Conservation (phyloP, 2,888 invertebrate genomes). For the Parapristionchus giblindavisi region DNA sequence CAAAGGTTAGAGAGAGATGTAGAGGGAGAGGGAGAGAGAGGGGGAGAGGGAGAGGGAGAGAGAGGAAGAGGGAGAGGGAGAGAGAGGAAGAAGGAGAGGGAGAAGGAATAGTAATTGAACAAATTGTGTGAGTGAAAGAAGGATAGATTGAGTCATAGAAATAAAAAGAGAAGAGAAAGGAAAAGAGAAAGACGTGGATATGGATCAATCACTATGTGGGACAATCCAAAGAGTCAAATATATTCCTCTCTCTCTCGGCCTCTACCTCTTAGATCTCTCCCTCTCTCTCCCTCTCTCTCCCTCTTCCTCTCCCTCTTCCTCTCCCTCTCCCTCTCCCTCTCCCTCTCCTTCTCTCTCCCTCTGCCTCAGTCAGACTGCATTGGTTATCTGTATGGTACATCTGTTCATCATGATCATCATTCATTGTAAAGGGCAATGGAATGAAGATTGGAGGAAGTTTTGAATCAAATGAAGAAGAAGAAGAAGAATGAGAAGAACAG, state of each 20-base stretch:
- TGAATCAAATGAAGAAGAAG: no score
- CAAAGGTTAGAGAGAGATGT: not conserved
- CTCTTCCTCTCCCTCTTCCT: not conserved
- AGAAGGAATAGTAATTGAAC: not conserved
- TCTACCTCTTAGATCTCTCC: not conserved
- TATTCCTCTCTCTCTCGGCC: no score
- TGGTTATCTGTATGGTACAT: no score
- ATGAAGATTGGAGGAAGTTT: no score
- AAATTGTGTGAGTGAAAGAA: not conserved
- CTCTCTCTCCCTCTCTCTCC: not conserved
- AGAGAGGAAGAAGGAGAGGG: conserved; percentile 12
- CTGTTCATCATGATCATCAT: no score
- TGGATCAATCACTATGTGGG: conserved; percentile 37
- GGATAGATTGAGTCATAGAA: conserved; percentile 18
- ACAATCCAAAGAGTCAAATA: conserved; percentile 17
- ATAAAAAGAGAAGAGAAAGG: conserved; percentile 20
- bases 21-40: not conserved
- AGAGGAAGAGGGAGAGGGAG: conserved; percentile 8
- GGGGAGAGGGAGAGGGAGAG: not conserved
- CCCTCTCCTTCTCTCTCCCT: not conserved
- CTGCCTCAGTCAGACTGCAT: no score
- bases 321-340: not conserved
- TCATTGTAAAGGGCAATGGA: no score
- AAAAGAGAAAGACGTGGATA: conserved; percentile 15
- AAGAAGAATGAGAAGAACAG: no score